Percentiles rank a stretch among this genome's conserved stretches.
These are phyloP conservation scores for Paramuricea clavata DNA, from an alignment of 92 coral and sea anemone species.

Conservation along the genomic window DNA sequence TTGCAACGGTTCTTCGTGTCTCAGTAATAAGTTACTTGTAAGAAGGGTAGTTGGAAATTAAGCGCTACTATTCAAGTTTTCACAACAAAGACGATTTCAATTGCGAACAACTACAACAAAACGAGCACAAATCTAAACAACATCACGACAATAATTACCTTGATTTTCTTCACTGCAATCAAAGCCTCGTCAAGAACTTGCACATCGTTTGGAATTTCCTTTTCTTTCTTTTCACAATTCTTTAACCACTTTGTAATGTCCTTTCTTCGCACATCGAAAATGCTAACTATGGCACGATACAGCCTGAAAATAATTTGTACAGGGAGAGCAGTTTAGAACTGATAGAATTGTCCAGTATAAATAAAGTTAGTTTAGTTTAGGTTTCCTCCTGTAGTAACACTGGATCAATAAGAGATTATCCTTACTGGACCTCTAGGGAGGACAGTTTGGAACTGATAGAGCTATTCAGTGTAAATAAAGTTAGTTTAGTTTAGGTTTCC, in stretches of 20 bases:
- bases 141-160: constrained; percentile 2
- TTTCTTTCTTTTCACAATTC: constrained; percentile 48
- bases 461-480: not conserved
- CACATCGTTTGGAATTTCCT: constrained; percentile 10
- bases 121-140: too few species aligned
- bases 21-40: too few species aligned
- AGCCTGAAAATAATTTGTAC: constrained; percentile 3
- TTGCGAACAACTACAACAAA: too few species aligned
- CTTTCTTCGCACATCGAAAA: constrained; percentile 32
- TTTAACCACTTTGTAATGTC: constrained; percentile 42
- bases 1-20: too few species aligned
- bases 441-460: constrained; percentile 1
- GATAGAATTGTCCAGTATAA: too few species aligned
- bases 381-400: not conserved
- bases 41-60: too few species aligned
- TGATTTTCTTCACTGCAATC: constrained; percentile 1
- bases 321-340: not conserved
- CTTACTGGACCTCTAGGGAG: not conserved
- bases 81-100: too few species aligned
- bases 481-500: not conserved
- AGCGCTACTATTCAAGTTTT: too few species aligned
- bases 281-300: constrained; percentile 27
- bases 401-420: not conserved
- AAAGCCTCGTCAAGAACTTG: constrained; percentile 37
- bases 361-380: not conserved